These are phyloP conservation scores for Hecatera dysodea DNA, from an alignment of 2,888 invertebrate genomes.

Conservation along the genomic window DNA sequence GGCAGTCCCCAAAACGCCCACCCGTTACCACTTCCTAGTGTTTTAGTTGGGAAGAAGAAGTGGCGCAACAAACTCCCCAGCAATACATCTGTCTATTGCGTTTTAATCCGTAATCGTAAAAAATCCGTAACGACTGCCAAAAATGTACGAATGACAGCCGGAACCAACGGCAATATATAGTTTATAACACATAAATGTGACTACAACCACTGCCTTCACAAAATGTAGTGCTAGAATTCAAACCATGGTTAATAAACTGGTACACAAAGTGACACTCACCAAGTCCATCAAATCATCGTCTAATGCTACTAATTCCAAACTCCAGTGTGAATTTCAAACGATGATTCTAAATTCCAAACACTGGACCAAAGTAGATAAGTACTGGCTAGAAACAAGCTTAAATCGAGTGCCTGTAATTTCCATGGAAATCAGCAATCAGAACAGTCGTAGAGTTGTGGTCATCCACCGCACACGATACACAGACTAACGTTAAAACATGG, in stretches of 20 bases:
- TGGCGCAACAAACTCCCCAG: too few species aligned
- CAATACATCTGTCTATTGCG: too few species aligned
- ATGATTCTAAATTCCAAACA: background rate
- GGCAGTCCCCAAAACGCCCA: too few species aligned
- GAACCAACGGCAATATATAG: too few species aligned
- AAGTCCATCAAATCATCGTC: background rate
- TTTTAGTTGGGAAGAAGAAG: too few species aligned
- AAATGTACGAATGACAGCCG: too few species aligned
- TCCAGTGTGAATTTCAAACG: conserved; percentile 15
- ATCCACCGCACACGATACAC: conserved; percentile 53
- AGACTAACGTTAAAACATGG: conserved; percentile 59
- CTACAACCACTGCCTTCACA: background rate
- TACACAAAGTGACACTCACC: background rate
- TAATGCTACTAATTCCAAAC: background rate
- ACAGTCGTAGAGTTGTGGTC: conserved; percentile 40
- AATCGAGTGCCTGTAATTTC: conserved; percentile 26
- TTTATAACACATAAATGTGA: too few species aligned
- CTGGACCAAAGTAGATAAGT: conserved; percentile 18
- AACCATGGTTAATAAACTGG: background rate
- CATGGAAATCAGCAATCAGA: conserved; percentile 57
- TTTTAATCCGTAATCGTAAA: too few species aligned
- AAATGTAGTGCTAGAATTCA: background rate
- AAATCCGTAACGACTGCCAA: too few species aligned
- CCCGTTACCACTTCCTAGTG: too few species aligned
- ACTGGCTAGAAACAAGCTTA: conserved; percentile 22